Evolutionary conservation across 2,113 vertebrate species (phyloP), one percentile per base, ranked within the genome.

Genomic region (Nothobranchius kuhntae): DNA sequence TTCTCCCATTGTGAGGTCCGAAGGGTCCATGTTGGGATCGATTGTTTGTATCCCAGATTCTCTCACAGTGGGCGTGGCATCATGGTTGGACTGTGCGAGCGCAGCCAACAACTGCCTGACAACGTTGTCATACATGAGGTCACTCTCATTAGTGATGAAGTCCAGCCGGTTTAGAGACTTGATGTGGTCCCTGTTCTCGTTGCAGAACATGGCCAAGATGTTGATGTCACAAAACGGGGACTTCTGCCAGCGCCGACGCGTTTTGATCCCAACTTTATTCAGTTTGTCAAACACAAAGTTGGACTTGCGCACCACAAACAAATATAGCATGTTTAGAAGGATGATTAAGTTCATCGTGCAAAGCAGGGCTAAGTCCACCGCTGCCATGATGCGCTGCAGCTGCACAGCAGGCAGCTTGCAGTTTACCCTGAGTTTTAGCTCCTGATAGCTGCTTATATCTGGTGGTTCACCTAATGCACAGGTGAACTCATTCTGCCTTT

Each of bases 191-290:
- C 98, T 93, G 86, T 99, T 99, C 91, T 99, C 98, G 15, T 99
- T 95, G 85, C 98, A 99, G 88, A 99, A 99, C 98, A 99, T 96
- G 46, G 98, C 98, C 82, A 99, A 91, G 87, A 99, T 99, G 90
- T 99, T 99, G 80, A 99, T 99, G 85, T 99, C 98, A 4, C 98
- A 99, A 91, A 99, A 99, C 90, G 96, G 98, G 0, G 98, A 99
- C 87, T 98, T 97, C 85, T 96, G 98, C 98, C 97, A 99, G 80
- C 97, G 96, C 6, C 95, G 93, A 35, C 96, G 95, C 0, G 96
- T 98, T 90, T 98, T 98, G 78, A 99, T 98, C 47, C 98, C 98
- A 13, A 99, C 98, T 90, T 99, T 99, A 82, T 99, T 96, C 83
- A 99, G 91, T 85, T 99, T 99, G 93, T 99, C 96, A 64, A 99